These are phyloP conservation scores for Muschampia plurimacula DNA, from an alignment of 2,888 invertebrate genomes.

Conservation along the genomic window DNA sequence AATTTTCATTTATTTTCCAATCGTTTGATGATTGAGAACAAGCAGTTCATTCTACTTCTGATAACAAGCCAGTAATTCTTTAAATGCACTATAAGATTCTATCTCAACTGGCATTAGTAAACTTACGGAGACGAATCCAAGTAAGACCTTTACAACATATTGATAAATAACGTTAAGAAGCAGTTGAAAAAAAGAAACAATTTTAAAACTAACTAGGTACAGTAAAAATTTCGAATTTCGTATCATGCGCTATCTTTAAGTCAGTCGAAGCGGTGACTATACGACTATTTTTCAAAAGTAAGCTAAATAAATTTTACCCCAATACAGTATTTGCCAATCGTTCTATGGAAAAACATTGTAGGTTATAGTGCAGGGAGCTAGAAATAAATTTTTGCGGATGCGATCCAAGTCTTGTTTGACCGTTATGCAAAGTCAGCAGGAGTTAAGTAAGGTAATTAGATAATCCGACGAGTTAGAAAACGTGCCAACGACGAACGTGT, in stretches of 20 bases:
- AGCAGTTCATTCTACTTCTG: slow-evolving; percentile 28
- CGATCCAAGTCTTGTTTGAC: not conserved
- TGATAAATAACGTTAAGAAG: slow-evolving; percentile 35
- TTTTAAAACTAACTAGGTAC: not conserved
- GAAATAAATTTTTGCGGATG: not conserved
- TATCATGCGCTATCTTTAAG: slow-evolving; percentile 28
- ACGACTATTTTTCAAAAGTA: not conserved
- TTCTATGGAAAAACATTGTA: not conserved
- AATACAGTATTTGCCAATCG: slow-evolving; percentile 34
- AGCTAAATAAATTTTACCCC: not conserved
- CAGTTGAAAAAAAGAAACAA: slow-evolving; percentile 19
- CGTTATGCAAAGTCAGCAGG: no score
- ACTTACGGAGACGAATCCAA: slow-evolving; percentile 37
- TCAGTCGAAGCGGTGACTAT: slow-evolving; percentile 23
- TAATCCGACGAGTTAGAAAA: not conserved
- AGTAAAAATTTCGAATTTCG: slow-evolving; percentile 35
- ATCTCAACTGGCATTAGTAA: slow-evolving; percentile 29
- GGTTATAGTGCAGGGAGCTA: not conserved
- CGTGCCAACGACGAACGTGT: no score
- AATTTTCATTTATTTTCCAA: slow-evolving; percentile 18
- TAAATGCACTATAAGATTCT: slow-evolving; percentile 24
- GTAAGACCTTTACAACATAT: slow-evolving; percentile 39
- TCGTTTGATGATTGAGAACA: slow-evolving; percentile 25
- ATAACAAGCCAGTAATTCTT: slow-evolving; percentile 27
- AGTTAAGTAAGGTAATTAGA: not conserved